Base-by-base conservation (phyloP, 2,888 invertebrate genomes). In the Dascillus cervinus region DNA sequence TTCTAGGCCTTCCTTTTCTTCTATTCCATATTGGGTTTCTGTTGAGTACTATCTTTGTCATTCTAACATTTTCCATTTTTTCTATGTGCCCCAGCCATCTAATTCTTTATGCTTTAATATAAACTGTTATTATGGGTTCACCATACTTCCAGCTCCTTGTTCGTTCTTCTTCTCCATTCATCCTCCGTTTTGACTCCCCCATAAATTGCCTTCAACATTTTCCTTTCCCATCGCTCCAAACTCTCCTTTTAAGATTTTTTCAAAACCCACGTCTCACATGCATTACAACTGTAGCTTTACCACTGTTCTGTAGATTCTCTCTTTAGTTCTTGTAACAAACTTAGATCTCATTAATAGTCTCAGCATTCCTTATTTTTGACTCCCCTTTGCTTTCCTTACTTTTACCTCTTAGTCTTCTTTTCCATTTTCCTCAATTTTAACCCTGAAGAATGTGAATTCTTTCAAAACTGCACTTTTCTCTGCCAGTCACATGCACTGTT, bases 1-100 rank as follows among this genome's bases (percentile, higher is more conserved):
- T 29, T 15, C 23, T 29, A 9, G 29, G 29, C 15, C 23, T 13
- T 29, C 4, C 29, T 14, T 23, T 22, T 12, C 19, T 29, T 23
- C 10, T 4, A n/a, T 14, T n/a, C 17, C 17, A 9, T 25, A 25
- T 4, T 14, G 17, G 3, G 13, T 11, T 23, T 11, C 14, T 3
- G 4, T 13, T 9, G 5, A 26, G 10, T 14, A 26, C 14, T 5
- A 14, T 14, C 11, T 26, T 26, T 14, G 26, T 14, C 10, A 26
- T 11, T 11, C 3, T 13, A 10, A 14, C 14, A 10, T 13, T 17
- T 11, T 4, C 11, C 11, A 27, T 1, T 17, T n/a, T 27, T 17
- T 20, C 19, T 19, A 6, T 12, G 13, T 27, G 6, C 4, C 17
- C 8, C 4, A 26, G 17, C 17, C 17, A 26, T 11, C 17, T 9